Base-by-base conservation (phyloP, 2,797 vertebrate genomes). In the Phylloscopus collybita region DNA sequence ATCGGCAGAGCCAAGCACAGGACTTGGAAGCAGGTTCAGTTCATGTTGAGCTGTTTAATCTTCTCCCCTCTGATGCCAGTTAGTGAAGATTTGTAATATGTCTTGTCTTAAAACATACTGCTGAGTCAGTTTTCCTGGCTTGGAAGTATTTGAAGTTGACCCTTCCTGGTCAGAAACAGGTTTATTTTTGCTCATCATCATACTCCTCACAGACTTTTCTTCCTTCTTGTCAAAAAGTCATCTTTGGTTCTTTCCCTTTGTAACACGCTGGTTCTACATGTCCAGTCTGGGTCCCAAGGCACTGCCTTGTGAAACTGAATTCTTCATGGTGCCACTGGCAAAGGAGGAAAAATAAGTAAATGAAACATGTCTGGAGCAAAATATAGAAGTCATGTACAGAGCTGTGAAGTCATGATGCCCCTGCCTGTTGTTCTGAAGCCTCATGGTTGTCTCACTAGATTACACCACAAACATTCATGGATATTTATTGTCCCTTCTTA, bases 251-350 rank as follows among this genome's bases (percentile, higher is more conserved):
- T 90, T 82, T 40, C 19, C 8, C 4, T 47, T 14, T 61, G 23
- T 78, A 56, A 9, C 0, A 1, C 2, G 0, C 4, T 13, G 4
- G 30, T 65, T 92, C 69, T 89, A n/a, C 6, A 3, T 21, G 13
- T 67, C 69, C 0, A 1, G 11, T 66, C 26, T 78, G 53, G 26
- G 19, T 88, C 53, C 14, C 0, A 1, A 51, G 49, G 64, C 11
- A 2, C 19, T 66, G 22, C 51, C 47, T 92, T 0, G 0, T 75
- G 59, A 62, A 82, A 75, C 34, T 11, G 38, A 88, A 15, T 91
- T 74, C 50, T 78, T 9, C 5, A 2, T 30, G 7, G 17, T 32
- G 32, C 53, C 1, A 1, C 45, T 76, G 49, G 13, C 23, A 74
- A 50, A 59, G 27, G 32, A 66, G 13, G 36, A 82, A 62, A 60